These are phyloP conservation scores for Cheilinus undulatus DNA, from an alignment of 2,113 vertebrate species.

Conservation along the genomic window DNA sequence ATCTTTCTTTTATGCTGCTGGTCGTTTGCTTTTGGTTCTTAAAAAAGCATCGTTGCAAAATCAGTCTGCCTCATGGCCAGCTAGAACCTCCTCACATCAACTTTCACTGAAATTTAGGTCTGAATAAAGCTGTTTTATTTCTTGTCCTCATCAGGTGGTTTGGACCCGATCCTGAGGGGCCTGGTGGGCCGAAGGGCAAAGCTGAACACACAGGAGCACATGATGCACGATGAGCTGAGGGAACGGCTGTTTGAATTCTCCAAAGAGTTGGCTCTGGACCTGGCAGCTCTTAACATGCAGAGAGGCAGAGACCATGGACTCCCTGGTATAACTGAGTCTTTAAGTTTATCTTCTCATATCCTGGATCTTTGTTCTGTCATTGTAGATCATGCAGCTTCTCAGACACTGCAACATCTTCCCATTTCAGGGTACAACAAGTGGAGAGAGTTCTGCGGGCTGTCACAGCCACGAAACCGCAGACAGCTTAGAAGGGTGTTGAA, in stretches of 20 bases:
- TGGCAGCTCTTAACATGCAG: constrained; percentile 88
- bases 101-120: neutral
- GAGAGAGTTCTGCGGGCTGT: constrained; percentile 76
- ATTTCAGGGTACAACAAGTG: constrained; percentile 80
- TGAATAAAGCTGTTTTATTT: neutral
- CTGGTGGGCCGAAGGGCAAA: constrained; percentile 84
- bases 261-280: constrained; percentile 74
- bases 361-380: neutral
- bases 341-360: neutral
- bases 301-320: constrained; percentile 86
- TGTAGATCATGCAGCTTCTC: neutral
- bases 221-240: constrained; percentile 84
- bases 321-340: constrained; percentile 76
- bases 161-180: constrained; percentile 86
- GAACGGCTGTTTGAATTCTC: constrained; percentile 84
- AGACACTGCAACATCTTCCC: neutral
- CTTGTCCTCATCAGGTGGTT: constrained; percentile 78
- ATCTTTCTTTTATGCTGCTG: too few species aligned
- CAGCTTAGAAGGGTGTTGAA: constrained; percentile 66
- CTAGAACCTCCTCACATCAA: too few species aligned
- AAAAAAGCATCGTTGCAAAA: too few species aligned
- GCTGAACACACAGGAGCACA: constrained; percentile 83
- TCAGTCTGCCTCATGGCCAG: neutral
- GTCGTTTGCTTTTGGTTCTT: too few species aligned
- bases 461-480: constrained; percentile 39